Evolutionary conservation across 2,797 vertebrate genomes (phyloP).

Genomic region (Setipinna tenuifilis): DNA sequence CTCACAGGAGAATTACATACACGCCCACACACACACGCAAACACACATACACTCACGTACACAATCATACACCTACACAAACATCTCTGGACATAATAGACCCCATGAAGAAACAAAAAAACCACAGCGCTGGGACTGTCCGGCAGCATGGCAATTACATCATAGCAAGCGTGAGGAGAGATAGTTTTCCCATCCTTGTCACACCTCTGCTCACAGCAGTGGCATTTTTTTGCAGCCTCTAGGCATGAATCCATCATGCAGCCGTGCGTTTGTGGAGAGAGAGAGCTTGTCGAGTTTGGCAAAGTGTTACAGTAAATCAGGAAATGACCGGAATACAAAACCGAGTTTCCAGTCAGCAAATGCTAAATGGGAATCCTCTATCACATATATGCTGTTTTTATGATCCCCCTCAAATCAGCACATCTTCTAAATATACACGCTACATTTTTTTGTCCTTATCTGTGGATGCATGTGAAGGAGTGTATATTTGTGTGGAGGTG

Average conservation of each 20-base stretch:
- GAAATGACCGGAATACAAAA: not conserved
- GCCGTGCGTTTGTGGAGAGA: not conserved
- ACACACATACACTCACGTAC: not conserved
- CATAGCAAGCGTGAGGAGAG: not conserved
- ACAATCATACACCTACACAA: not conserved
- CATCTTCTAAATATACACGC: not conserved
- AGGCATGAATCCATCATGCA: not conserved
- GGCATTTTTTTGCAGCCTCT: not conserved
- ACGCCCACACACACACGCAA: not conserved
- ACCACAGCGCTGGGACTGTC: not conserved
- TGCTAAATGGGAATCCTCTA: not conserved
- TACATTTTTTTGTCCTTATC: not conserved
- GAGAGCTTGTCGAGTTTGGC: not conserved
- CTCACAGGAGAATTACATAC: not conserved
- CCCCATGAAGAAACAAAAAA: not conserved
- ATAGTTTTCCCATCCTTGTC: not conserved
- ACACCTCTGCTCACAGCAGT: not conserved
- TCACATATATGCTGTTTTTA: too few relatives aligned
- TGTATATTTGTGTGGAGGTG: not conserved
- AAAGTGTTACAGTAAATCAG: not conserved
- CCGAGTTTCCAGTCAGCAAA: not conserved
- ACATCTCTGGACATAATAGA: not conserved
- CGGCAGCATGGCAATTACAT: not conserved
- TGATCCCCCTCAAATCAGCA: not conserved
- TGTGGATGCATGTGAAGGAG: not conserved